These are phyloP conservation scores for Pachydiplax longipennis DNA, from an alignment of 2,888 invertebrate species.

Conservation along the genomic window DNA sequence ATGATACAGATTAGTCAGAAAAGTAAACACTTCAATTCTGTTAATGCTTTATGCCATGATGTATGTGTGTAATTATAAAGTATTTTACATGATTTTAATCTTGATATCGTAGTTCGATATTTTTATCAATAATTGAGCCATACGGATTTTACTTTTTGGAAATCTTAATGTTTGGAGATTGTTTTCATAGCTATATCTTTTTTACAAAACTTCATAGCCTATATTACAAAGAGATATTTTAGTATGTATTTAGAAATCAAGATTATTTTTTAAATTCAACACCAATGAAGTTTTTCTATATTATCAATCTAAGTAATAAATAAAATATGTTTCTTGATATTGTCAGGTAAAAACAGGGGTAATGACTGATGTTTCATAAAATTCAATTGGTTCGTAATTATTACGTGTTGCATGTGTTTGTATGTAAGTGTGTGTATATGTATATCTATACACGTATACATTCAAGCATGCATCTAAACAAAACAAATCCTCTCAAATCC, in stretches of 20 bases:
- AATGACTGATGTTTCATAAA: too few species aligned
- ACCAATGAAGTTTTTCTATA: too few species aligned
- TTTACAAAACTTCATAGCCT: not conserved
- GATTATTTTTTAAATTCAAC: not conserved
- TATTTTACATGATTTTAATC: constrained; percentile 19
- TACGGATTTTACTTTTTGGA: too few species aligned
- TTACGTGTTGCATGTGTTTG: not conserved
- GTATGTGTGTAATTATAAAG: not conserved
- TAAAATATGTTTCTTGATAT: too few species aligned
- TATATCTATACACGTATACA: not conserved
- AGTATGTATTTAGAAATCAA: not conserved
- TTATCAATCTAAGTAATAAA: too few species aligned
- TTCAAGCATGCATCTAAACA: not conserved
- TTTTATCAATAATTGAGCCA: not conserved
- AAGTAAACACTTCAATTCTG: too few species aligned
- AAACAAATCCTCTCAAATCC: not conserved
- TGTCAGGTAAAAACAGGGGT: too few species aligned
- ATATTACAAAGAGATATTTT: not conserved
- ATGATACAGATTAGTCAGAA: too few species aligned
- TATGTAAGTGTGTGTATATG: not conserved
- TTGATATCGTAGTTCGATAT: not conserved
- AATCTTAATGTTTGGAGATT: too few species aligned
- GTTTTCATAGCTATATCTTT: not conserved
- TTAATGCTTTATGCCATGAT: not conserved
- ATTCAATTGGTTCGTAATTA: too few species aligned